Conservation (phyloP, 2,797 vertebrate species). For the Sebastes hopkinsi region DNA sequence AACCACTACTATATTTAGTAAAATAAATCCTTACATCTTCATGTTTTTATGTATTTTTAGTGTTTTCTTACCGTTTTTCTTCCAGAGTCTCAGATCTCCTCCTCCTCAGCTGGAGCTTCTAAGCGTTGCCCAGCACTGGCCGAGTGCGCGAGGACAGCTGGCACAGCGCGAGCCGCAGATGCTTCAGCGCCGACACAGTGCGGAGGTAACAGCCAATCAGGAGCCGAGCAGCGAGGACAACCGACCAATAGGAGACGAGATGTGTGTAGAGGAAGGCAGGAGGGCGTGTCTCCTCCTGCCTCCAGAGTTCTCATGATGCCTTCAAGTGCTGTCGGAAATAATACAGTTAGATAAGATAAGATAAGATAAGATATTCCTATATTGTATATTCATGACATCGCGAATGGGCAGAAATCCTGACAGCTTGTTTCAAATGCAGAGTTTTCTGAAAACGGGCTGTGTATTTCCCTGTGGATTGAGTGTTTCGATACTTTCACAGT, state of each 20-base stretch:
- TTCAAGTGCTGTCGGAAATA: constrained; percentile 32
- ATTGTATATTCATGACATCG: no score
- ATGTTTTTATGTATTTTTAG: fast-evolving
- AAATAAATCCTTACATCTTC: neutral
- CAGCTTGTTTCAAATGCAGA: no score
- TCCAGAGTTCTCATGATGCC: constrained; percentile 20
- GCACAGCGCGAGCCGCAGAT: constrained; percentile 69
- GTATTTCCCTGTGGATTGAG: no score
- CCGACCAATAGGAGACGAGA: constrained; percentile 57
- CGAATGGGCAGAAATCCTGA: no score
- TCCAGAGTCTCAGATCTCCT: neutral
- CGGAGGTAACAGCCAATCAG: constrained; percentile 56
- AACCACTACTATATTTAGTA: neutral
- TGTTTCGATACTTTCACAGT: no score
- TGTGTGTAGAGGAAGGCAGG: no score
- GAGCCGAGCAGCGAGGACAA: neutral
- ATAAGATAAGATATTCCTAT: no score
- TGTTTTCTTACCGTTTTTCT: constrained; percentile 42
- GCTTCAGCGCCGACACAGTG: constrained; percentile 35
- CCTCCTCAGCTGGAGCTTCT: constrained; percentile 13
- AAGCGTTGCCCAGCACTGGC: constrained; percentile 50
- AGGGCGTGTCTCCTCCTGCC: neutral
- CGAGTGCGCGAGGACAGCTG: constrained; percentile 74
- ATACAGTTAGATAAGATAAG: no score
- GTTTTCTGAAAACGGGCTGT: no score